Evolutionary conservation across 2,888 invertebrate species (phyloP).

Genomic region (Ethmia dodecea): DNA sequence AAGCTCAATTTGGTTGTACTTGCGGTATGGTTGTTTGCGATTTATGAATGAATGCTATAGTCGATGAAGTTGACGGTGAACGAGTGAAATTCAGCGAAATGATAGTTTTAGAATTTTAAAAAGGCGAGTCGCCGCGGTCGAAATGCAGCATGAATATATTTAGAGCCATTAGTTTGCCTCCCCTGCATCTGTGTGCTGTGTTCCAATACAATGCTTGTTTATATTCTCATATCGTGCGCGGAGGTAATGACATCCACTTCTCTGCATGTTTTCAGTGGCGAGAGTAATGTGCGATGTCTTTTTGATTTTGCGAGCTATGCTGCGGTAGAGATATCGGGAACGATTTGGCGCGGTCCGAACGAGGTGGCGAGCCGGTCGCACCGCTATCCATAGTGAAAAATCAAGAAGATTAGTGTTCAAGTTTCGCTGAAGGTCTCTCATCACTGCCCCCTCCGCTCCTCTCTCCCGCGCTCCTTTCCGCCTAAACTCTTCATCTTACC

Average conservation of each 20-base stretch:
- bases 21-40: conserved; percentile 55
- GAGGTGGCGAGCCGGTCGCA: conserved; percentile 33
- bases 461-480: conserved; percentile 22
- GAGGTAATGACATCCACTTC: conserved; percentile 44
- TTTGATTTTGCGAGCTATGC: conserved; percentile 63
- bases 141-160: conserved; percentile 52
- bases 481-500: conserved; percentile 46
- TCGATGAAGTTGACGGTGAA: conserved; percentile 38
- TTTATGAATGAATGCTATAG: conserved; percentile 39
- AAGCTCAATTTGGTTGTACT: conserved; percentile 70
- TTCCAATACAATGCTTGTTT: conserved; percentile 52
- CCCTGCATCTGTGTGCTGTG: conserved; percentile 67
- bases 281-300: conserved; percentile 71
- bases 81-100: conserved; percentile 74
- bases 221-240: conserved; percentile 33
- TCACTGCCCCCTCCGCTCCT: conserved; percentile 40
- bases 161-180: conserved; percentile 60
- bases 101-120: conserved; percentile 32
- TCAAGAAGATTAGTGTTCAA: conserved; percentile 57
- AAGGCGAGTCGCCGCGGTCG: conserved; percentile 32
- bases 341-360: conserved; percentile 32
- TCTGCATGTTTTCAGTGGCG: conserved; percentile 66
- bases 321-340: conserved; percentile 44
- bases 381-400: conserved; percentile 70
- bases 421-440: conserved; percentile 77